A percentile compares a stretch with the other conserved stretches of the same genome.
Evolutionary conservation across 2,888 invertebrate species (phyloP).

Genomic region (Drosophila affinis): DNA sequence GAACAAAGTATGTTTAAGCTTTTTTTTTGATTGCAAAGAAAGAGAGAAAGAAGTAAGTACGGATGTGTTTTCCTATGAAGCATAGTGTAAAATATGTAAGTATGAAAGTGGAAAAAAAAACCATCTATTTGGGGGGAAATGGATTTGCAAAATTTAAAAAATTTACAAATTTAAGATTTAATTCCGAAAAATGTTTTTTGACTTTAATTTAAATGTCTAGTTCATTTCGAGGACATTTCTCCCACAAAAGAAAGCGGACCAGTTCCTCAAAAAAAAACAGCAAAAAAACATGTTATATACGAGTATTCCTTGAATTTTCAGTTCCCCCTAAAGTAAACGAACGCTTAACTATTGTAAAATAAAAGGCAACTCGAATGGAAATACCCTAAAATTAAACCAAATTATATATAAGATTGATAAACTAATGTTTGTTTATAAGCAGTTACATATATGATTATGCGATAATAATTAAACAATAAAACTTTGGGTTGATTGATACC

Average conservation of each 20-base stretch:
- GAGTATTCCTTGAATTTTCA: neutral
- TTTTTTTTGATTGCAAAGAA: slow-evolving; percentile 27
- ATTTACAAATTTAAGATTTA: no score
- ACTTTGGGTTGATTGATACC: slow-evolving; percentile 42
- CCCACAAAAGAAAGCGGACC: neutral
- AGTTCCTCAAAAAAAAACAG: neutral
- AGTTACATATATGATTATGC: slow-evolving; percentile 64
- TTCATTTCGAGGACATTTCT: neutral
- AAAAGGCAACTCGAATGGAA: slow-evolving; percentile 34
- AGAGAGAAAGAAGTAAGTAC: slow-evolving; percentile 23
- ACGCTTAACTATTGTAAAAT: slow-evolving; percentile 40
- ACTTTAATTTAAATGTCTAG: neutral
- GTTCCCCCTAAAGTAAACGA: neutral
- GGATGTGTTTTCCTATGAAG: slow-evolving; percentile 51
- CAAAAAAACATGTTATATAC: no score
- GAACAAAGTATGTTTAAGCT: slow-evolving; percentile 28
- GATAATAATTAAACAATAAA: slow-evolving; percentile 59
- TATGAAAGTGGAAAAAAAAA: neutral
- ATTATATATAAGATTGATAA: slow-evolving; percentile 65
- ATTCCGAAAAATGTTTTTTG: neutral
- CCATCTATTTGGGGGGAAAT: no score
- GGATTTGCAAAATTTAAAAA: neutral
- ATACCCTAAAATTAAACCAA: slow-evolving; percentile 62
- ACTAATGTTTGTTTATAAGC: slow-evolving; percentile 57
- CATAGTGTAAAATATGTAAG: slow-evolving; percentile 28